Evolutionary conservation across 2,113 vertebrate genomes (phyloP).

Genomic region (Leptobrachium ailaonicum): DNA sequence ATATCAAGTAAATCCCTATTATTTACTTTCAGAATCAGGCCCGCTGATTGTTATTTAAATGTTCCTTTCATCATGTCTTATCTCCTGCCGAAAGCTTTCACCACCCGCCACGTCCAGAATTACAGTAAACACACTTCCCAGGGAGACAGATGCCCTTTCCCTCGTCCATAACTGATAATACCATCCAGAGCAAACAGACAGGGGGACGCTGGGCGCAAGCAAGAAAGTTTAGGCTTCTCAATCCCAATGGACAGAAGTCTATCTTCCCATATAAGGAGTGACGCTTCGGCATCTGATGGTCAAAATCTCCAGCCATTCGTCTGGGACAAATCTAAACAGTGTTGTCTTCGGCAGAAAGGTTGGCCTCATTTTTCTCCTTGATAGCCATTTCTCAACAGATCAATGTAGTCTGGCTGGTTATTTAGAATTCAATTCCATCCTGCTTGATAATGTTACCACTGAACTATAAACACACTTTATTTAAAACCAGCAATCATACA

Average conservation of each 20-base stretch:
- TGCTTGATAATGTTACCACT: slow-evolving; percentile 4
- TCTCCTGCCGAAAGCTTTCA: slow-evolving; percentile 18
- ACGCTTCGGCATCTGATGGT: background rate
- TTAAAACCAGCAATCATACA: background rate
- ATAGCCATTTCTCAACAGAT: background rate
- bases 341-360: background rate
- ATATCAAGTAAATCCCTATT: slow-evolving; percentile 2
- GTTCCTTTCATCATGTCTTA: slow-evolving; percentile 14
- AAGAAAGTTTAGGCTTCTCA: background rate
- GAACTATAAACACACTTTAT: background rate
- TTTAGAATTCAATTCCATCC: background rate
- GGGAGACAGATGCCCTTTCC: background rate
- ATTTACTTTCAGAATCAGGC: slow-evolving; percentile 8
- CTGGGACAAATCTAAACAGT: background rate
- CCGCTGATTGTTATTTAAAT: slow-evolving; percentile 13
- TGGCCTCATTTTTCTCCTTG: background rate
- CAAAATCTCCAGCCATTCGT: background rate
- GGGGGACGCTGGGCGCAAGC: background rate
- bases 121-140: slow-evolving; percentile 11
- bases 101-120: background rate
- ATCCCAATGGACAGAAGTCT: background rate
- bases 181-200: background rate
- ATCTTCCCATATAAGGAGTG: background rate
- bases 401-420: background rate
- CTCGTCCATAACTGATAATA: background rate